Base-by-base conservation (phyloP, 2,797 vertebrate genomes). In the Poeciliopsis gracilis region DNA sequence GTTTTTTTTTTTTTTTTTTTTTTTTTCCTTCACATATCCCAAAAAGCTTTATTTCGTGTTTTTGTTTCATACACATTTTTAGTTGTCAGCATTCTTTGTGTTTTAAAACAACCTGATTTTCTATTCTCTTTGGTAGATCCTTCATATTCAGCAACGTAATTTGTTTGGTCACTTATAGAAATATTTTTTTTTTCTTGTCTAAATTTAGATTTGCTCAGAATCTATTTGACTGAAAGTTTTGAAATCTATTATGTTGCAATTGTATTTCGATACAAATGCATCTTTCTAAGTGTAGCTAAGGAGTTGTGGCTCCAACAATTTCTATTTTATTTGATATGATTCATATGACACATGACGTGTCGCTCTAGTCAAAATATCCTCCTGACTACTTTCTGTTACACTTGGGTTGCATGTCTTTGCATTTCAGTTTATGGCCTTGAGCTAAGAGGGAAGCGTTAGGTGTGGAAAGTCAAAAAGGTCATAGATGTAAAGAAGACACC, bases 351-450 rank as follows among this genome's bases (percentile, higher is more conserved):
- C 2, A 20, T 36, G 11, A 69, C 0, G 38, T 0, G 57, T 61
- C 38, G 36, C 4, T 43, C 20, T 12, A 66, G 28, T 63, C 43
- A 41, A 72, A 72, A 53, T 71, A 12, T 75, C 72, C 51, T 47
- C 7, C 3, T 75, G 30, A 3, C 36, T 28, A 33, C 33, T 75
- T 51, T 75, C 18, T 67, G 51, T 70, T 75, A 61, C 6, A 45
- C 12, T 49, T 25, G 67, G 25, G 46, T 78, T 73, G 45, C 76
- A 77, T 75, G 30, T 70, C 20, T 92, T 89, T 81, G 73, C 77
- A 87, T 89, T 82, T 83, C 82, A 83, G 79, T 89, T 93, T 33
- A 43, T 78, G 47, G 76, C 88, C 84, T 1, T 12, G 76, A 88
- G 89, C 88, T 0, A 53, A 55, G 9, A 59, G 72, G 76, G 2